phyloP scores from a whole-genome alignment of 2,888 invertebrate genomes.

The Reticulitermes lucifugus region DNA sequence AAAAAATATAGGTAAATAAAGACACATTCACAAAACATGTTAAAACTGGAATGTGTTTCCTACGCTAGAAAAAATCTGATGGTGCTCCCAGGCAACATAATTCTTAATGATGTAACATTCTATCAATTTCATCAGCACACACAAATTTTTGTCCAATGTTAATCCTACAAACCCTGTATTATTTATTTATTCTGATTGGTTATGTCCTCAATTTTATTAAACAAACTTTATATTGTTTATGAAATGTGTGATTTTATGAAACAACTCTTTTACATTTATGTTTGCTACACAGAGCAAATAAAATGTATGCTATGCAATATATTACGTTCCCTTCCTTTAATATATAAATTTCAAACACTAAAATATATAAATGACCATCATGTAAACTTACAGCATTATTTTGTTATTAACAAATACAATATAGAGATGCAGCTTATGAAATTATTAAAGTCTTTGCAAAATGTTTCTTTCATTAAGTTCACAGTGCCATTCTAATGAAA shows the following conservation, averaged over 20 bases:
- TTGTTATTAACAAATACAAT: background rate
- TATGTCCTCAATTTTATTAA: background rate
- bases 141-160: background rate
- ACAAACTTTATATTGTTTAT: background rate
- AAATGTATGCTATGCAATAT: background rate
- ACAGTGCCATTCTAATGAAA: background rate
- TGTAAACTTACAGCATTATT: background rate
- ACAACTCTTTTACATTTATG: background rate
- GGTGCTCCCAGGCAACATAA: background rate
- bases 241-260: background rate
- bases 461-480: background rate
- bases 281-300: background rate
- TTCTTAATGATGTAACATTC: background rate
- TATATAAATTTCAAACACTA: background rate
- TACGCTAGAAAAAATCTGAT: background rate
- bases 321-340: background rate
- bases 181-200: background rate
- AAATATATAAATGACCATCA: background rate
- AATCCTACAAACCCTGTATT: background rate
- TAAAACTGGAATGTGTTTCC: constrained; percentile 15
- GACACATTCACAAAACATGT: constrained; percentile 4
- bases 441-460: background rate
- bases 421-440: background rate
- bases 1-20: constrained; percentile 15
- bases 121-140: background rate